Conservation (phyloP, 2,113 vertebrate species). For the Carassius carassius region DNA sequence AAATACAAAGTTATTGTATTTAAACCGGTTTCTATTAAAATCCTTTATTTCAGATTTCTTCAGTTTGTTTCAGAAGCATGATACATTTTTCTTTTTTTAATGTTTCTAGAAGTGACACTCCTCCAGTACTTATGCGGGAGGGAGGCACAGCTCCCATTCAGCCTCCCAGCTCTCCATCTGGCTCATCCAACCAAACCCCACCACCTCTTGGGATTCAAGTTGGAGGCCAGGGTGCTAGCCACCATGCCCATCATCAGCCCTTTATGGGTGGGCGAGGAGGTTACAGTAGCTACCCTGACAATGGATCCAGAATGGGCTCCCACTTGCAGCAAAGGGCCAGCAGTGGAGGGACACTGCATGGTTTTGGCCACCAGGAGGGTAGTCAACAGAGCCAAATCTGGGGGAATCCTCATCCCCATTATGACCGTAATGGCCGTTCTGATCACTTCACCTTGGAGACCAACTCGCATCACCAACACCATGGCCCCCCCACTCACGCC, state of each 20-base stretch:
- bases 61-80: background rate
- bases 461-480: conserved; percentile 71
- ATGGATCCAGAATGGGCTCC: conserved; percentile 72
- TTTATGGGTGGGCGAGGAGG: conserved; percentile 78
- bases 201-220: conserved; percentile 70
- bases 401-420: conserved; percentile 74
- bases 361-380: conserved; percentile 72
- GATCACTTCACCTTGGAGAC: conserved; percentile 69
- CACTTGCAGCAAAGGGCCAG: conserved; percentile 74
- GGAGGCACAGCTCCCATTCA: conserved; percentile 71
- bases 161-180: conserved; percentile 67
- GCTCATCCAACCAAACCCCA: conserved; percentile 74
- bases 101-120: conserved; percentile 82
- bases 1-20: background rate
- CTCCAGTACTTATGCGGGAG: conserved; percentile 80
- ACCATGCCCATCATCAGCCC: conserved; percentile 72
- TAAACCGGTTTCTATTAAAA: background rate
- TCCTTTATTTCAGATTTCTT: background rate
- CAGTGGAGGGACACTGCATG: conserved; percentile 65
- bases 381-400: conserved; percentile 74
- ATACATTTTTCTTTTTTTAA: background rate
- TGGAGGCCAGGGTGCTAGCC: conserved; percentile 63
- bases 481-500: conserved; percentile 61
- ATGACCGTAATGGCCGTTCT: conserved; percentile 75
- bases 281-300: conserved; percentile 82